These are phyloP conservation scores for Spinus olivaceus DNA, from an alignment of 2,797 vertebrate species.

Conservation along the genomic window DNA sequence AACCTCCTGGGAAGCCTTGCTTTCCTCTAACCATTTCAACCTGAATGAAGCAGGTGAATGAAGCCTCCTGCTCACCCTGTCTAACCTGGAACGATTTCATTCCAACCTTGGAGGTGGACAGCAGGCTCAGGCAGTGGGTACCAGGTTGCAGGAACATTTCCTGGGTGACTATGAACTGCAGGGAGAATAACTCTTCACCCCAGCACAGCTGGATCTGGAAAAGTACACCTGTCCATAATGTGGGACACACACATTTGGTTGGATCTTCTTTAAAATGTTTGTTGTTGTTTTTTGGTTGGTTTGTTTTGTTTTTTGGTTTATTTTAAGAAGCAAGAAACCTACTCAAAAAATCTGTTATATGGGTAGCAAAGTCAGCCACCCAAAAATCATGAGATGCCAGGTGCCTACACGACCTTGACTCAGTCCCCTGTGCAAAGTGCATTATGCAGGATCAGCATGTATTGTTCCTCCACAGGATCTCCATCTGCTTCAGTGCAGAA, in stretches of 20 bases:
- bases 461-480: background rate
- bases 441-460: background rate
- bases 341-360: background rate
- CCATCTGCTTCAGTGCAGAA: background rate
- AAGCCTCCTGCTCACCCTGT: background rate
- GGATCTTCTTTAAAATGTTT: background rate
- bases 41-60: background rate
- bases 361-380: background rate
- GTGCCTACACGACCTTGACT: background rate
- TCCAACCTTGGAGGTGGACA: fast-evolving
- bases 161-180: background rate
- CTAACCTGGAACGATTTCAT: background rate
- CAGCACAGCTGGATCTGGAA: background rate
- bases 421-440: background rate
- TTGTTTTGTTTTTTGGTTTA: no score
- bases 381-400: background rate
- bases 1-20: background rate
- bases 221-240: background rate
- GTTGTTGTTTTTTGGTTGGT: background rate
- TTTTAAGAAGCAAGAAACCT: background rate
- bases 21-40: background rate
- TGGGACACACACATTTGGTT: background rate
- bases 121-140: fast-evolving
- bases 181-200: background rate
- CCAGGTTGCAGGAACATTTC: background rate